phyloP scores from a whole-genome alignment of 2,888 invertebrate genomes.

The Scrobipalpa atriplicella region DNA sequence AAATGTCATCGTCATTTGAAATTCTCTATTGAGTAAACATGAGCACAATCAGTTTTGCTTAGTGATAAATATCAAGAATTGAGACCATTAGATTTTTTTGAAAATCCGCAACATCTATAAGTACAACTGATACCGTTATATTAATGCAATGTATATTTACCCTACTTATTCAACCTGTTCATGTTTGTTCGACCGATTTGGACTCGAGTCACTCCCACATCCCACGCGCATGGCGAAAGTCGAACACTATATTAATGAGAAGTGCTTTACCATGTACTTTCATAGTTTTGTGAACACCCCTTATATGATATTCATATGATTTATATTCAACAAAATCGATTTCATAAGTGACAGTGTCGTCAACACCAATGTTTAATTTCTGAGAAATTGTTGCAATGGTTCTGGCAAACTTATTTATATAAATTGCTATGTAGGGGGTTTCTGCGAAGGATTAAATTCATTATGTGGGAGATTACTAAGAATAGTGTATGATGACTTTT shows the following conservation, averaged over 20 bases:
- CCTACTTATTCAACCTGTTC: constrained; percentile 70
- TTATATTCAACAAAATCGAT: constrained; percentile 38
- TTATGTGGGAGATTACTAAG: constrained; percentile 1
- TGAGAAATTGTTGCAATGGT: constrained; percentile 29
- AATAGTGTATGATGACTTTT: background rate
- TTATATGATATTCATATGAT: constrained; percentile 43
- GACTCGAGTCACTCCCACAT: constrained; percentile 55
- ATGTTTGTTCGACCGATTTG: constrained; percentile 66
- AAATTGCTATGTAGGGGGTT: background rate
- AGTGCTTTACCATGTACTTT: constrained; percentile 52
- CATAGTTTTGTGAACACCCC: constrained; percentile 45
- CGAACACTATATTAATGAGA: constrained; percentile 45
- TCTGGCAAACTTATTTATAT: constrained; percentile 13
- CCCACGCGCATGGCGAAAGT: constrained; percentile 58
- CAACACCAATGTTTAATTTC: constrained; percentile 48
- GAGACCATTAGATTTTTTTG: background rate
- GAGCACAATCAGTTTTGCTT: too few relatives aligned
- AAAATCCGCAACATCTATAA: background rate
- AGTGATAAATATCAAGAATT: too few relatives aligned
- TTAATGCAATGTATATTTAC: constrained; percentile 21
- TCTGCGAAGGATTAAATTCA: constrained; percentile 12
- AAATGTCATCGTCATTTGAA: too few relatives aligned
- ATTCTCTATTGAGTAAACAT: too few relatives aligned
- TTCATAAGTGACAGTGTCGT: constrained; percentile 51
- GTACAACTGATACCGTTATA: constrained; percentile 23